A percentile compares a stretch with the other conserved stretches of the same genome.
phyloP scores from a whole-genome alignment of 1,140 invertebrate genomes.

The Pollicipes pollicipes region DNA sequence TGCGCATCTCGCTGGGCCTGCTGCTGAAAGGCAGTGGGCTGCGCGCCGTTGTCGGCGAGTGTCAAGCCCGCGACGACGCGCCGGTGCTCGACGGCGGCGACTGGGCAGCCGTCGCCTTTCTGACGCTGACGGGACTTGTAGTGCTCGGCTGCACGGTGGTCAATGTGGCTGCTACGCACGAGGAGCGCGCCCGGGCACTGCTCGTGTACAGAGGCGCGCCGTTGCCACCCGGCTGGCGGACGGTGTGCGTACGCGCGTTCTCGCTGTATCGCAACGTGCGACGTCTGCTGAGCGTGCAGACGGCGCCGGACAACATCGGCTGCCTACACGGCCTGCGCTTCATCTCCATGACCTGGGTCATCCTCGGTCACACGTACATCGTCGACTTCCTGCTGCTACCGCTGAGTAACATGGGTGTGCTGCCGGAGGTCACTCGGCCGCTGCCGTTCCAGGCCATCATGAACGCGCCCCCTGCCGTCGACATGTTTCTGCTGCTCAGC shows the following conservation, averaged over 20 bases:
- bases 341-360: background rate
- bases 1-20: background rate
- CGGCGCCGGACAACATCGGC: background rate
- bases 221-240: background rate
- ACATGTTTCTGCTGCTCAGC: background rate
- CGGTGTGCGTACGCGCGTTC: background rate
- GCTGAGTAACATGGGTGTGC: conserved; percentile 41
- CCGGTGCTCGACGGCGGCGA: background rate
- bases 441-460: background rate
- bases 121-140: background rate
- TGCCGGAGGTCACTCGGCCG: conserved; percentile 44
- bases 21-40: background rate
- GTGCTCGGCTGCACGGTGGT: background rate
- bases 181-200: too few species aligned
- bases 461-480: background rate
- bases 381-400: background rate
- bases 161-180: background rate
- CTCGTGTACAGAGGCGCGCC: conserved; percentile 8
- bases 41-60: background rate
- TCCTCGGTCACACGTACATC: background rate
- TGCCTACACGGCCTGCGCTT: background rate
- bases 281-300: background rate
- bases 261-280: background rate
- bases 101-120: background rate
- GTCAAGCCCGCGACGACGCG: background rate